These are phyloP conservation scores for Lasioglossum calceatum DNA, from an alignment of 2,888 invertebrate species.

Conservation along the genomic window DNA sequence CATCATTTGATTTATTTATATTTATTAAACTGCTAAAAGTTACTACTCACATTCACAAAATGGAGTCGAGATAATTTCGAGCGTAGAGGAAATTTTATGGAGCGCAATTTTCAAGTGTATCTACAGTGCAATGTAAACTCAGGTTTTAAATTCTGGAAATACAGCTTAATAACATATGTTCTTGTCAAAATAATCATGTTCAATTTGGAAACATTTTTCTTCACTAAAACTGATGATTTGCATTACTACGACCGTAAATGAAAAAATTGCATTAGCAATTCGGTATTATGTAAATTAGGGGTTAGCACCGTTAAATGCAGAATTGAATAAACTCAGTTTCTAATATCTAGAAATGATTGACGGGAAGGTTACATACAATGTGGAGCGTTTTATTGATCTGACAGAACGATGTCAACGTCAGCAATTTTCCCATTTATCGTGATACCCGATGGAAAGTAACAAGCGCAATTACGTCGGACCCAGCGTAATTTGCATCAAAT, in stretches of 20 bases:
- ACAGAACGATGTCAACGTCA: not conserved
- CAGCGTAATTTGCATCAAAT: slow-evolving; percentile 61
- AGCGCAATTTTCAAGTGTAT: too few relatives aligned
- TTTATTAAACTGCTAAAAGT: not conserved
- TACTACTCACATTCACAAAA: not conserved
- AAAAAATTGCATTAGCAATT: not conserved
- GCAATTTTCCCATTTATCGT: slow-evolving; percentile 35
- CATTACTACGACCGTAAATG: not conserved
- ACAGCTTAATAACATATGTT: not conserved
- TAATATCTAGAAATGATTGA: not conserved
- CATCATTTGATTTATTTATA: not conserved
- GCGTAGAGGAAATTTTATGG: too few relatives aligned
- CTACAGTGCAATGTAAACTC: too few relatives aligned
- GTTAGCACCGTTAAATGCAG: not conserved
- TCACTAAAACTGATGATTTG: not conserved
- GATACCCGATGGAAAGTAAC: slow-evolving; percentile 51
- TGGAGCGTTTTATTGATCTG: not conserved
- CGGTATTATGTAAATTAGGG: not conserved
- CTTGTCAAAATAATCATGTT: not conserved
- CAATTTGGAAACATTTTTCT: not conserved
- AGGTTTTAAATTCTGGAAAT: too few relatives aligned
- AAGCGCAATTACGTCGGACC: slow-evolving; percentile 38
- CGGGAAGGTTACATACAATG: not conserved
- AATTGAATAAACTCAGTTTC: not conserved
- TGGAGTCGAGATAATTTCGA: not conserved